Conservation (phyloP, 1,140 invertebrate genomes). For the Physella acuta region DNA sequence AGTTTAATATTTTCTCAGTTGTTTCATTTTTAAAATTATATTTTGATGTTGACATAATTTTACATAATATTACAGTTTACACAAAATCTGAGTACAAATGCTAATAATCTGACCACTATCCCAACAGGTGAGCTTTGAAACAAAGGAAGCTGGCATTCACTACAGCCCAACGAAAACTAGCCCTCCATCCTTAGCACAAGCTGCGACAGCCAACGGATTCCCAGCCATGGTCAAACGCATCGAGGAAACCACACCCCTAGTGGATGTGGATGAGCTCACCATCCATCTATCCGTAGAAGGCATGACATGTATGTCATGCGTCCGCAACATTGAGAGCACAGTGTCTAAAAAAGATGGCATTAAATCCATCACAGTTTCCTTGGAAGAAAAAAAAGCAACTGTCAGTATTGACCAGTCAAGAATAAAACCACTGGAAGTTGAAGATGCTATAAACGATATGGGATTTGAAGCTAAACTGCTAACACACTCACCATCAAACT, state of each 20-base stretch:
- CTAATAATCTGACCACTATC: no score
- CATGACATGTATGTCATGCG: conserved; percentile 61
- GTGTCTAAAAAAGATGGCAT: conserved; percentile 47
- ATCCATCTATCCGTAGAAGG: conserved; percentile 35
- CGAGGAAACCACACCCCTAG: conserved; percentile 1
- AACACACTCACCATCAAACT: not conserved
- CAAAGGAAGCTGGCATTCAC: conserved; percentile 44
- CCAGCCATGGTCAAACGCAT: conserved; percentile 37
- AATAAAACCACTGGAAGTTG: conserved; percentile 39
- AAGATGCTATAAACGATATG: conserved; percentile 56
- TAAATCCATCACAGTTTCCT: conserved; percentile 49
- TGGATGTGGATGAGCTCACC: not conserved
- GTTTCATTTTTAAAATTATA: no score
- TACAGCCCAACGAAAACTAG: conserved; percentile 47
- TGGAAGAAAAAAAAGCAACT: conserved; percentile 45
- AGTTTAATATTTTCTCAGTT: no score
- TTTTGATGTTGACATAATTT: no score
- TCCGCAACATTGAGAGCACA: conserved; percentile 57
- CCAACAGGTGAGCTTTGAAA: conserved; percentile 39
- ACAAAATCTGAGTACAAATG: no score
- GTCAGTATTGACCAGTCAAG: conserved; percentile 47
- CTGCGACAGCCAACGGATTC: conserved; percentile 56
- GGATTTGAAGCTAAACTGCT: conserved; percentile 50
- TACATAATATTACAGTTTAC: no score
- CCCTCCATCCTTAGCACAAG: conserved; percentile 41